Base-by-base conservation (phyloP, 92 coral and sea anemone species). In the Blastomussa wellsi region DNA sequence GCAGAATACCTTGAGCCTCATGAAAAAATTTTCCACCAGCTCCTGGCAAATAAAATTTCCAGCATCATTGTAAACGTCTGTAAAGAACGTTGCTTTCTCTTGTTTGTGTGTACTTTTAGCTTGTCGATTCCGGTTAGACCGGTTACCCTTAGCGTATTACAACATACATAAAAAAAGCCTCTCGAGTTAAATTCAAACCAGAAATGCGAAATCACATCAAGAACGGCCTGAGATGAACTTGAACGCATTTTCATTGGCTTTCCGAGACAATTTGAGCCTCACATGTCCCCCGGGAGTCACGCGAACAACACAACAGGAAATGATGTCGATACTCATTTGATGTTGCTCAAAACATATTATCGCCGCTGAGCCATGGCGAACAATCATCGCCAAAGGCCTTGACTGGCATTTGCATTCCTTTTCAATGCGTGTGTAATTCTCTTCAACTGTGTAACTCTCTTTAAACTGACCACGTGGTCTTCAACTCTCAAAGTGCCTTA, bases 281-380 rank as follows among this genome's bases (percentile, higher is more conserved):
- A 68, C 41, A 29, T 53, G 79, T 83, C 86, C 86, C 86, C 86
- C 73, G 80, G 86, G 86, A 74, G 86, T 83, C 86, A 83, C 86
- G 86, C 86, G 86, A 83, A 74, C 86, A 83, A 79, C 80, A 26
- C 32, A 20, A 83, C 86, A 83, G 86, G 86, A 83, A 83, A 83
- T 83, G 86, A 83, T 83, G 86, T 83, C 59, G 86, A 74, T 73
- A 41, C 55, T 76, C 86, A 60, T 62, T 83, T 83, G 86, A 83
- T 83, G 86, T 73, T 74, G 80, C 72, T 57, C 77, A 62, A 83
- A 83, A 83, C 86, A 83, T 72, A 68, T 62, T 11, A 57, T 74
- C 73, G 62, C 75, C 74, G 77, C 78, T 70, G 80, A 62, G 80
- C 86, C 72, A 83, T 83, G 86, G 86, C 78, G 55, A 42, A 35